Percentiles rank a stretch among this genome's conserved stretches.
phyloP scores from a whole-genome alignment of 1,140 invertebrate genomes.

The Brachionus rotundiformis region DNA sequence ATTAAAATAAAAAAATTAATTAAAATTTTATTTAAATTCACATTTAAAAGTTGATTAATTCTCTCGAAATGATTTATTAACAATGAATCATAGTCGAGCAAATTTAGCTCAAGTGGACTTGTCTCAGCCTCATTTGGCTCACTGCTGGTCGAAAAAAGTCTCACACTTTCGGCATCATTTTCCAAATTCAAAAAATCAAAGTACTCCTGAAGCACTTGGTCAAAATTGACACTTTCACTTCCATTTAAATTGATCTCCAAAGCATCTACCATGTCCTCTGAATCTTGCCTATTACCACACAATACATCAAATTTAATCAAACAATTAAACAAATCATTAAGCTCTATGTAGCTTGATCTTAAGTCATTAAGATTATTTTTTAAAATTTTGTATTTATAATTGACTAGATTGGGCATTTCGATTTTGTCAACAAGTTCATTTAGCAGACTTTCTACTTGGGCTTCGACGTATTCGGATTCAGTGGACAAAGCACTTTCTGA shows the following conservation, averaged over 20 bases:
- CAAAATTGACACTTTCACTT: constrained; percentile 11
- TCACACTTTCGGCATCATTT: neutral
- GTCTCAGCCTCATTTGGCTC: neutral
- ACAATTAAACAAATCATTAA: constrained; percentile 7
- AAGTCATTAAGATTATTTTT: constrained; percentile 3
- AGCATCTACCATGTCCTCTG: neutral
- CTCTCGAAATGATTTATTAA: neutral
- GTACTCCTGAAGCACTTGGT: constrained; percentile 5
- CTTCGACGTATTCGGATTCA: neutral
- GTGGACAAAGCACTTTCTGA: neutral
- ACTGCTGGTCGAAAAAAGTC: neutral
- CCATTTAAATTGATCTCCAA: neutral
- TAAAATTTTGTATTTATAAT: neutral
- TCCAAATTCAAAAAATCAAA: constrained; percentile 48
- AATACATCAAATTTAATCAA: neutral
- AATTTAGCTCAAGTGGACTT: neutral
- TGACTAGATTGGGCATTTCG: neutral
- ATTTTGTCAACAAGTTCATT: constrained; percentile 16
- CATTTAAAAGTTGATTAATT: constrained; percentile 15
- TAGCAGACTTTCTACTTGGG: neutral
- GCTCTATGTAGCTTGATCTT: constrained; percentile 20
- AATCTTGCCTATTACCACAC: neutral
- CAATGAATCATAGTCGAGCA: neutral
- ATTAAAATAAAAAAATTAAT: neutral
- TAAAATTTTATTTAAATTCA: neutral